phyloP scores from a whole-genome alignment of 1,140 invertebrate species.

The Rhynchophorus ferrugineus region DNA sequence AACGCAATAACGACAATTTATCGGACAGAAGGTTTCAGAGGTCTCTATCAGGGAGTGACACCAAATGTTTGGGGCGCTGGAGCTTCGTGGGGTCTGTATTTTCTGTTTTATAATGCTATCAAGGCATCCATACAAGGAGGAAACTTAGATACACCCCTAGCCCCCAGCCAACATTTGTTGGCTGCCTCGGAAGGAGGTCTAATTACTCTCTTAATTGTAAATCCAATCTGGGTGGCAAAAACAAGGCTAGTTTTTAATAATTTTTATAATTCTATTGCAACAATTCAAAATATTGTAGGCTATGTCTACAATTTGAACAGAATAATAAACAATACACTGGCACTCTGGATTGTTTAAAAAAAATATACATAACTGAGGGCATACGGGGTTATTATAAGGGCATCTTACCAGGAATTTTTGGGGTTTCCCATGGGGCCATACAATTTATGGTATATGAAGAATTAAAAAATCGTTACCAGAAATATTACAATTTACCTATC shows the following conservation, averaged over 20 bases:
- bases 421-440: conserved; percentile 94
- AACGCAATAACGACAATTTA: conserved; percentile 83
- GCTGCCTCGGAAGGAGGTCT: conserved; percentile 87
- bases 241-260: conserved; percentile 68
- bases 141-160: conserved; percentile 66
- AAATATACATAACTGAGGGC: conserved; percentile 87
- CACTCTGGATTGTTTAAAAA: conserved; percentile 80
- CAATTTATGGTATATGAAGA: conserved; percentile 99
- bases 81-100: conserved; percentile 96
- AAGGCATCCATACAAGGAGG: conserved; percentile 82
- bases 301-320: conserved; percentile 11
- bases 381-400: conserved; percentile 90
- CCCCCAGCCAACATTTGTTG: conserved; percentile 78
- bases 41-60: conserved; percentile 88
- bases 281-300: conserved; percentile 14
- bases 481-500: conserved; percentile 66
- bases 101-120: conserved; percentile 91
- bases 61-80: conserved; percentile 96
- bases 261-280: neutral
- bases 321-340: conserved; percentile 66
- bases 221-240: conserved; percentile 97
- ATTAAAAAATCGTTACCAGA: conserved; percentile 89
- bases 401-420: conserved; percentile 93
- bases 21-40: conserved; percentile 75
- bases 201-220: conserved; percentile 84